These are phyloP conservation scores for Umimayanthus chanpuru DNA, from an alignment of 92 coral and sea anemone species.

Conservation along the genomic window DNA sequence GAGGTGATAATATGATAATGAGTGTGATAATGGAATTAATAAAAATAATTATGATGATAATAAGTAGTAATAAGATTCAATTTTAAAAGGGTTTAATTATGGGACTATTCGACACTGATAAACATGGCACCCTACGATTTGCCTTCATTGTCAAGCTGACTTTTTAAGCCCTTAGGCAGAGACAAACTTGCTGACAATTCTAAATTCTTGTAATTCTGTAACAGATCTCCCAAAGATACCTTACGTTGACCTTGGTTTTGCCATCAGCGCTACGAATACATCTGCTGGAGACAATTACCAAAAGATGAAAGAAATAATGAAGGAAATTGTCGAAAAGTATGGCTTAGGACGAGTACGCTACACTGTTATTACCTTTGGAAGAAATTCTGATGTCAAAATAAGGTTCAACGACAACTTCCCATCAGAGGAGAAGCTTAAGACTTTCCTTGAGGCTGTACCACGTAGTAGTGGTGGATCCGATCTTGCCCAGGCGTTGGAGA, in stretches of 20 bases:
- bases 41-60: no score
- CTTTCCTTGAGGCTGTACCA: constrained; percentile 49
- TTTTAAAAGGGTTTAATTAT: no score
- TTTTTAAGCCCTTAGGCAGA: no score
- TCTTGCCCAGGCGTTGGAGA: constrained; percentile 67
- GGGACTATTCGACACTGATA: no score
- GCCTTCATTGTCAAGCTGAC: no score
- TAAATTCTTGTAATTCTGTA: not conserved
- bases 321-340: constrained; percentile 39
- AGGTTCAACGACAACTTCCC: constrained; percentile 8
- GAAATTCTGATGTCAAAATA: constrained; percentile 27
- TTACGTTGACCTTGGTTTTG: constrained; percentile 50
- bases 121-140: no score
- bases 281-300: constrained; percentile 38
- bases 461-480: constrained; percentile 64
- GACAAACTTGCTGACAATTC: not conserved
- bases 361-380: constrained; percentile 32
- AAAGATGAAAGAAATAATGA: constrained; percentile 59
- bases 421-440: constrained; percentile 47
- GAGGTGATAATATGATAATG: no score
- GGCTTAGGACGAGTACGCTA: constrained; percentile 41
- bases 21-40: no score
- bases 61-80: no score
- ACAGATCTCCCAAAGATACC: constrained; percentile 30
- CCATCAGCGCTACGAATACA: constrained; percentile 49